Evolutionary conservation across 2,113 vertebrate species (phyloP), one percentile per base, ranked within the genome.

Genomic region (Mustela lutreola): DNA sequence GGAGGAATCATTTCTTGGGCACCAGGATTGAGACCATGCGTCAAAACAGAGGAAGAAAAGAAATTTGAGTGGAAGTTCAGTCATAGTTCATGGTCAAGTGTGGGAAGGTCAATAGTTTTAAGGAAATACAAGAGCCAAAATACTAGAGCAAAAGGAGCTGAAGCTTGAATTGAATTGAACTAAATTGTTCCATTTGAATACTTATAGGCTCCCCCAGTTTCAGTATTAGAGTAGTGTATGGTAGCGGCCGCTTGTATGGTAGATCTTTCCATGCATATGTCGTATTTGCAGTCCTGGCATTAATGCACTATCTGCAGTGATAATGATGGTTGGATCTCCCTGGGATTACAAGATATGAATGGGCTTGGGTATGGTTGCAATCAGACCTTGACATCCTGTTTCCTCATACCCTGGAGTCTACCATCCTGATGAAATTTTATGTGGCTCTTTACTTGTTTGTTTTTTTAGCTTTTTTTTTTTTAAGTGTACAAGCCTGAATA

Each of bases 11-110:
- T 82, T 94, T 79, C 62, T 16, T 58, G 26, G 45, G 75, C 26
- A 78, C 15, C 48, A 62, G 45, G 28, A 88, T 12, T 87, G 91
- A 87, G 14, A 79, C 53, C 7, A 79, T 56, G 24, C 26, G 1
- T 58, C 18, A 83, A 48, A 88, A 70, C 4, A 48, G 33, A 84
- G 5, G 50, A 89, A 95, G 58, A 85, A 86, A 88, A 86, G 63
- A 15, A 53, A 60, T 58, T n/a, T 90, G 82, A 50, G 45, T 95
- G 60, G 62, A 95, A 97, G 91, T 78, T 96, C 88, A 85, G 33
- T 18, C 16, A 56, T 58, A 78, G 60, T 91, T 97, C 86, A 92
- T 39, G 45, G 71, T n/a, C 45, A 89, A 93, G 73, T 60, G 12
- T 82, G 39, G 24, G 18, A 89, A 86, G 19, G 36, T 84, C 71